Percentiles rank a stretch among this genome's conserved stretches.
Evolutionary conservation across 2,888 invertebrate genomes (phyloP).

Genomic region (Nebria brevicollis): DNA sequence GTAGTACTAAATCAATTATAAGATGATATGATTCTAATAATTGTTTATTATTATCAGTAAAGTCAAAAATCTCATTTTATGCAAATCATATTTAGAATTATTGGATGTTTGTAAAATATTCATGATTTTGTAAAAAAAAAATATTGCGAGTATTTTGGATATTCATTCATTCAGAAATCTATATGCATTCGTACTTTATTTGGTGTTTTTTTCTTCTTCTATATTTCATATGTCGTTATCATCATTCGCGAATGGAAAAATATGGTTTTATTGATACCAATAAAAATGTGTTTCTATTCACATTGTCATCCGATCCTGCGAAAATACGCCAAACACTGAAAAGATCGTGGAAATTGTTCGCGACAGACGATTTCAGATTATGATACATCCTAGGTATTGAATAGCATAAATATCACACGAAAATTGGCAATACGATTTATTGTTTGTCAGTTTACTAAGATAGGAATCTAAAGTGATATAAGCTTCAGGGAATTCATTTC

Average conservation of each 20-base stretch:
- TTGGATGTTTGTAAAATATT: no score
- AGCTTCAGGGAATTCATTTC: not conserved
- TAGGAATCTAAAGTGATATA: not conserved
- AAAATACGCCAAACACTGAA: not conserved
- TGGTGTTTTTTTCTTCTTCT: no score
- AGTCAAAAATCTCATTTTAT: no score
- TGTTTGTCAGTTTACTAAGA: not conserved
- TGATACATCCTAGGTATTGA: not conserved
- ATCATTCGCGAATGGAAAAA: not conserved
- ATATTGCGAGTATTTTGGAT: not conserved
- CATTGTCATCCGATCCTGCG: not conserved
- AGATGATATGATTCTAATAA: no score
- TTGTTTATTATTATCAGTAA: no score
- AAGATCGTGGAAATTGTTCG: not conserved
- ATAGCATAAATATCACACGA: not conserved
- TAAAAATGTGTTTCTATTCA: not conserved
- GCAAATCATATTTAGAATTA: no score
- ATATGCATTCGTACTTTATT: not conserved
- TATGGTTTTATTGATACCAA: not conserved
- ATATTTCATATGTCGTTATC: not conserved
- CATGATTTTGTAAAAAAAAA: no score
- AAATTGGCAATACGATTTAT: not conserved
- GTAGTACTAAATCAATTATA: no score
- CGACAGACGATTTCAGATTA: not conserved
- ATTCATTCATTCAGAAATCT: not conserved